Evolutionary conservation across 2,888 invertebrate species (phyloP).

Genomic region (Drosophila putrida): DNA sequence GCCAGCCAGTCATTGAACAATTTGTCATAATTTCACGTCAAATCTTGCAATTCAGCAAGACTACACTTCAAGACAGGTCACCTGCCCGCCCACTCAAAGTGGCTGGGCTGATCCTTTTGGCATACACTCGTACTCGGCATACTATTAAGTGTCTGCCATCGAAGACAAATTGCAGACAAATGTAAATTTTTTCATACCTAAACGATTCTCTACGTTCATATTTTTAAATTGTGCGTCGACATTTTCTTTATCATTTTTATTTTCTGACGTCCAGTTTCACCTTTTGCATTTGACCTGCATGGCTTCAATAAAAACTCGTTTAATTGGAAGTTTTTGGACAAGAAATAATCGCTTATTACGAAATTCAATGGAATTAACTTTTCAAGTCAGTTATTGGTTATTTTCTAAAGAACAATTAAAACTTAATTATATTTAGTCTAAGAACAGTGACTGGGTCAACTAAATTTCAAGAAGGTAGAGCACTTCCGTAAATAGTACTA

Average conservation of each 20-base stretch:
- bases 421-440: constrained; percentile 11
- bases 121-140: constrained; percentile 2
- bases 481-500: neutral
- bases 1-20: constrained; percentile 54
- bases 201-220: constrained; percentile 45
- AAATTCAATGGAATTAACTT: neutral
- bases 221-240: constrained; percentile 39
- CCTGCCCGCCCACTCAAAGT: constrained; percentile 2
- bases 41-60: constrained; percentile 62
- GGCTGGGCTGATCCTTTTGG: constrained; percentile 34
- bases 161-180: constrained; percentile 75
- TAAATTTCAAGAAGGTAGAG: neutral
- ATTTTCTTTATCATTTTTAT: constrained; percentile 38
- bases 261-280: constrained; percentile 3
- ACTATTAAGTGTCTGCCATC: constrained; percentile 46
- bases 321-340: constrained; percentile 38
- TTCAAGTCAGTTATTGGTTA: constrained; percentile 18
- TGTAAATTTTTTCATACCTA: constrained; percentile 62
- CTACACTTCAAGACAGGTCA: constrained; percentile 29
- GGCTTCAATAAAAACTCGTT: constrained; percentile 5
- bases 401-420: constrained; percentile 12
- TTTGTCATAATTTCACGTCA: constrained; percentile 71
- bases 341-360: neutral
- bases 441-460: constrained; percentile 1
- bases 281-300: constrained; percentile 21